Evolutionary conservation across 1,140 invertebrate genomes (phyloP).

Genomic region (Diabrotica virgifera): DNA sequence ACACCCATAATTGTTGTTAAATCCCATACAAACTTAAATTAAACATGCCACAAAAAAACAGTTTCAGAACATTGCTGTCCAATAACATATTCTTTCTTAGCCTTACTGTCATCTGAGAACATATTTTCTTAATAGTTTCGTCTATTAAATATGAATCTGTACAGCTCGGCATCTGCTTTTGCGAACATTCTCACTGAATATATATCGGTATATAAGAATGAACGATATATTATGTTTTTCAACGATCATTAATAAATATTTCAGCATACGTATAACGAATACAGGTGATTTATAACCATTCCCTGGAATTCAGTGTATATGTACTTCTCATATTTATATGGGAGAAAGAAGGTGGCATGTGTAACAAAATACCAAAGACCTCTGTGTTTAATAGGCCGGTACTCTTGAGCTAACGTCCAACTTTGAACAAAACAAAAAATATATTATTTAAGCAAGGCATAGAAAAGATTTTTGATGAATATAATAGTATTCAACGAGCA

Average conservation of each 20-base stretch:
- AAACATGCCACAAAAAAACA: too few species aligned
- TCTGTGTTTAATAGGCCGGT: background rate
- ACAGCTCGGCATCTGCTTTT: background rate
- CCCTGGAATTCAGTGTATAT: conserved; percentile 16
- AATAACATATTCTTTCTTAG: too few species aligned
- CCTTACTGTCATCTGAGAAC: too few species aligned
- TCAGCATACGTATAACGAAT: conserved; percentile 22
- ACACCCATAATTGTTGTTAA: too few species aligned
- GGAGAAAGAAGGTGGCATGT: conserved; percentile 20
- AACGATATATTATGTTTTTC: conserved; percentile 21
- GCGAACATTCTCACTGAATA: background rate
- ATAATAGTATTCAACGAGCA: too few species aligned
- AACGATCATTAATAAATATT: conserved; percentile 23
- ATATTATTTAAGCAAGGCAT: too few species aligned
- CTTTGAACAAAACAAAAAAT: too few species aligned
- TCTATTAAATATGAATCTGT: background rate
- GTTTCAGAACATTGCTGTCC: too few species aligned
- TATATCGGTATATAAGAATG: conserved; percentile 11
- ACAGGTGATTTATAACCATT: conserved; percentile 16
- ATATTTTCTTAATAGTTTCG: background rate
- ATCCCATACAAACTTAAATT: too few species aligned
- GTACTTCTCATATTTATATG: conserved; percentile 20
- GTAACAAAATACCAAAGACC: conserved; percentile 8
- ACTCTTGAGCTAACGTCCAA: background rate
- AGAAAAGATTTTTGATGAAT: too few species aligned